Percentiles rank a stretch among this genome's conserved stretches.
Evolutionary conservation across 1,140 invertebrate genomes (phyloP).

Genomic region (Trichonephila inaurata): DNA sequence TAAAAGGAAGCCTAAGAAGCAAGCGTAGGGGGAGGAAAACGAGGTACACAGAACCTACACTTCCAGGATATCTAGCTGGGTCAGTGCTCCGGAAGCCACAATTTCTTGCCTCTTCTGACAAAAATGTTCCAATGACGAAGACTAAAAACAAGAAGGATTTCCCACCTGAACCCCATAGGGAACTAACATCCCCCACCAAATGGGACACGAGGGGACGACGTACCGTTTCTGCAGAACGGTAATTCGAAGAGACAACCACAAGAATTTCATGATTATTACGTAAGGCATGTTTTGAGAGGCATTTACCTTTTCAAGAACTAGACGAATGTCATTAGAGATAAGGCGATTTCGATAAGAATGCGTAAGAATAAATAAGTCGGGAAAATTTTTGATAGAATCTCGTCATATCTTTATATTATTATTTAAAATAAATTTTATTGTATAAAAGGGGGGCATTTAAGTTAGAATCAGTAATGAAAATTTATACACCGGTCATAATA

Average conservation of each 20-base stretch:
- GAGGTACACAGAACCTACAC: constrained; percentile 2
- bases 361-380: too few species aligned
- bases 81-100: constrained; percentile 27
- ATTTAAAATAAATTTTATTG: too few species aligned
- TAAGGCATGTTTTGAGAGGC: not conserved
- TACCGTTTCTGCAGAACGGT: not conserved
- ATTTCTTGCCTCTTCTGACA: not conserved
- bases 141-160: not conserved
- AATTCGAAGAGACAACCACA: not conserved
- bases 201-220: not conserved
- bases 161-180: not conserved
- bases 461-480: too few species aligned
- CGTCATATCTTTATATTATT: too few species aligned
- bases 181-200: not conserved
- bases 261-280: not conserved
- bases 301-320: too few species aligned
- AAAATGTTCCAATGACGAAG: not conserved
- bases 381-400: too few species aligned
- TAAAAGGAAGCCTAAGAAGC: not conserved
- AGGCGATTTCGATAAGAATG: too few species aligned
- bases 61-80: constrained; percentile 12
- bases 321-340: too few species aligned
- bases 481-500: too few species aligned
- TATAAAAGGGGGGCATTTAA: too few species aligned
- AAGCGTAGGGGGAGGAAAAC: not conserved